These are phyloP conservation scores for Syngnathus acus DNA, from an alignment of 2,797 vertebrate genomes.

Conservation along the genomic window DNA sequence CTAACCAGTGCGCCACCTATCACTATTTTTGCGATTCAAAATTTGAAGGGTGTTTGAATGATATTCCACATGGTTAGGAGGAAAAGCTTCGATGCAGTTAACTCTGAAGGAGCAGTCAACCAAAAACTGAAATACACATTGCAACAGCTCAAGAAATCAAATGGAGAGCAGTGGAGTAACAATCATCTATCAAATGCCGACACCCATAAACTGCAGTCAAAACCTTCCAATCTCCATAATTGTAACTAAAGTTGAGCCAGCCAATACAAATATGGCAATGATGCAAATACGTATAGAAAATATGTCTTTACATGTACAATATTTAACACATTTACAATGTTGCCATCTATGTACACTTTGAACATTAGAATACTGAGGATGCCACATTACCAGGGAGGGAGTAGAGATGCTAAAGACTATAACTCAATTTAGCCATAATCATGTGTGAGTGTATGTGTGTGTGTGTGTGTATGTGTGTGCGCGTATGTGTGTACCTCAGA, in stretches of 20 bases:
- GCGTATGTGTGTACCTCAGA: conserved; percentile 31
- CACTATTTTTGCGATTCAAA: neutral
- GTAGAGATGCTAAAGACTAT: neutral
- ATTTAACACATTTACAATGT: conserved; percentile 76
- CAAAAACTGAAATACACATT: neutral
- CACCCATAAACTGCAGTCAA: conserved; percentile 33
- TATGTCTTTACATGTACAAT: conserved; percentile 77
- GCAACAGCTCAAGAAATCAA: neutral
- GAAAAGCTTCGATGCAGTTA: neutral
- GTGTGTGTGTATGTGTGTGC: neutral
- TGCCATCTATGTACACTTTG: conserved; percentile 44
- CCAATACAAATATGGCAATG: conserved; percentile 74
- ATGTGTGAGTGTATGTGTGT: neutral
- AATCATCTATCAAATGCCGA: conserved; percentile 21
- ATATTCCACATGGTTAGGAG: neutral
- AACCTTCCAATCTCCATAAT: conserved; percentile 28
- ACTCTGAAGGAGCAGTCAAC: neutral
- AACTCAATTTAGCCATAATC: neutral
- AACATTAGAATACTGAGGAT: conserved; percentile 23
- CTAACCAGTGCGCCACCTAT: neutral
- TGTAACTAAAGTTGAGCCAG: conserved; percentile 33
- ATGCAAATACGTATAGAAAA: conserved; percentile 70
- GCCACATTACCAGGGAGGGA: conserved; percentile 8
- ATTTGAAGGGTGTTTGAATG: conserved; percentile 3
- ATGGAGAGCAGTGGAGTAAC: neutral